These are phyloP conservation scores for Trisateles emortualis DNA, from an alignment of 2,888 invertebrate species.

Conservation along the genomic window DNA sequence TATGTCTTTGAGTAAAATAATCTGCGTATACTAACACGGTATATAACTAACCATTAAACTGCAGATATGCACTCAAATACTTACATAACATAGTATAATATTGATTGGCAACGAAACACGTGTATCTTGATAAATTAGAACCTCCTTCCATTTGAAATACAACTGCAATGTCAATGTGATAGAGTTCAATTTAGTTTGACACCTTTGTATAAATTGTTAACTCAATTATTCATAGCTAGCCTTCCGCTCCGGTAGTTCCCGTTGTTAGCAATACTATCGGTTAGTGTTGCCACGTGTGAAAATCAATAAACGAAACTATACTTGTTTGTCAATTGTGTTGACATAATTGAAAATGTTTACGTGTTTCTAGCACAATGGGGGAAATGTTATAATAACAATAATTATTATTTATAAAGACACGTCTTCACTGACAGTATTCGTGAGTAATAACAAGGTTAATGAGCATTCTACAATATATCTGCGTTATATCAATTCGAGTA, in stretches of 20 bases:
- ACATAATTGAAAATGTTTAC: constrained; percentile 5
- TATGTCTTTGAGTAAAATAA: constrained; percentile 21
- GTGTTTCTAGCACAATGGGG: neutral
- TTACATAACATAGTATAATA: neutral
- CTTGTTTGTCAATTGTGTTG: constrained; percentile 21
- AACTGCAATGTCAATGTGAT: neutral
- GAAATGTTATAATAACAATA: constrained; percentile 1
- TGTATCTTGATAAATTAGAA: constrained; percentile 3
- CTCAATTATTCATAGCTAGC: constrained; percentile 43
- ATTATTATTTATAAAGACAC: neutral
- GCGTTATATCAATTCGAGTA: too few species aligned
- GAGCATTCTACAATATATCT: too few species aligned
- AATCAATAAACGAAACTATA: constrained; percentile 37
- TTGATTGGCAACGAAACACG: constrained; percentile 3
- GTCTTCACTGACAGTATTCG: neutral
- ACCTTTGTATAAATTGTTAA: constrained; percentile 27
- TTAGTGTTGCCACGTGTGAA: constrained; percentile 24
- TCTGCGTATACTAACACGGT: constrained; percentile 6
- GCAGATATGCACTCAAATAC: constrained; percentile 5
- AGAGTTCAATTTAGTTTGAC: constrained; percentile 15
- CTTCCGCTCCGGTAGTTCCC: constrained; percentile 24
- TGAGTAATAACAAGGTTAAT: too few species aligned
- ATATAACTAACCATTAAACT: neutral
- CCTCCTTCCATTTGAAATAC: constrained; percentile 7
- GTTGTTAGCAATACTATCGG: constrained; percentile 20